Evolutionary conservation across 2,888 invertebrate genomes (phyloP).

Genomic region (Baronia brevicornis): DNA sequence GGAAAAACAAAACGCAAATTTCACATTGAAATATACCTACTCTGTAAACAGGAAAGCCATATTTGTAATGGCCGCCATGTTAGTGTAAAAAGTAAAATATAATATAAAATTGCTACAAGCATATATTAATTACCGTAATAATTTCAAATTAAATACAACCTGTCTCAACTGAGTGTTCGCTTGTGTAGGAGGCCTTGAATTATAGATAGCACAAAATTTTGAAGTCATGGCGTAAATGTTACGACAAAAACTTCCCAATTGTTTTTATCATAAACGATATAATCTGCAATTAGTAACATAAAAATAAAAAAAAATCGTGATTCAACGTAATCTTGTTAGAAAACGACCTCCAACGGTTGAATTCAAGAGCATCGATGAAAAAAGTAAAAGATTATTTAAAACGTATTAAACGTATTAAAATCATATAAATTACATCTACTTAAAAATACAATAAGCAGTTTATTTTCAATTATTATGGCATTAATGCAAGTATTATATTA

Average conservation of each 20-base stretch:
- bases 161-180: slow-evolving; percentile 8
- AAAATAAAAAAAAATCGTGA: background rate
- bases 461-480: no score
- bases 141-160: slow-evolving; percentile 11
- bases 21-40: background rate
- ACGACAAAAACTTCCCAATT: slow-evolving; percentile 5
- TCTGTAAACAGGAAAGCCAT: background rate
- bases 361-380: no score
- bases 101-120: background rate
- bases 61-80: background rate
- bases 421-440: no score
- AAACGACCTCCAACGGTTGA: no score
- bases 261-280: slow-evolving; percentile 10
- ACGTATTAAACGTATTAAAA: no score
- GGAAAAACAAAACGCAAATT: no score
- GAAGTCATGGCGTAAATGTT: slow-evolving; percentile 12
- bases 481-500: background rate
- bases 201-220: slow-evolving; percentile 12
- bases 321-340: no score
- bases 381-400: no score
- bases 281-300: background rate
- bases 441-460: no score
- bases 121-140: slow-evolving; percentile 9
- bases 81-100: slow-evolving; percentile 2
- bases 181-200: slow-evolving; percentile 14